These are phyloP conservation scores for Camponotus fellah DNA, from an alignment of 2,888 invertebrate genomes.

Conservation along the genomic window DNA sequence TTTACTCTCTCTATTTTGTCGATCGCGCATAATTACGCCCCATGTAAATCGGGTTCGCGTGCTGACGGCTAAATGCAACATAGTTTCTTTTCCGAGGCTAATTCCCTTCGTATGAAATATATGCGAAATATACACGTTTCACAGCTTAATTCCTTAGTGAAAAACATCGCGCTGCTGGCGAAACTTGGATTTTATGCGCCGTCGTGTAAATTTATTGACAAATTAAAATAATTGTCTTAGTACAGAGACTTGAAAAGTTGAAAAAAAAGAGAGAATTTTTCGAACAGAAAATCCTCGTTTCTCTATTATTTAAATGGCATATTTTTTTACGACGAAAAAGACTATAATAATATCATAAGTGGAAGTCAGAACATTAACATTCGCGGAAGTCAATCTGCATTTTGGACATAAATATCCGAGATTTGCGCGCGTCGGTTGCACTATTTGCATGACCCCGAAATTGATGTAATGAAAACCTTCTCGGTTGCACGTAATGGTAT, in stretches of 20 bases:
- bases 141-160: neutral
- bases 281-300: neutral
- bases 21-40: constrained; percentile 48
- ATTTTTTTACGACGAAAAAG: neutral
- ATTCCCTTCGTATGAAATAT: constrained; percentile 22
- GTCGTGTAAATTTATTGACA: neutral
- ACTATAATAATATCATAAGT: constrained; percentile 8
- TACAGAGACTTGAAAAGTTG: neutral
- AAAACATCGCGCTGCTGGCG: neutral
- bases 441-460: constrained; percentile 28
- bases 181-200: neutral
- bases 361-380: neutral
- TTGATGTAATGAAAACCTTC: constrained; percentile 37
- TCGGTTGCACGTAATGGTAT: neutral
- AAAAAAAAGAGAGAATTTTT: neutral
- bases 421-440: constrained; percentile 18
- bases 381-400: constrained; percentile 20
- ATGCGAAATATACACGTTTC: neutral
- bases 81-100: constrained; percentile 19
- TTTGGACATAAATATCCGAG: constrained; percentile 17
- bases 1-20: constrained; percentile 46
- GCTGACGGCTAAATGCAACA: constrained; percentile 20
- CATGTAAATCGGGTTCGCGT: constrained; percentile 21
- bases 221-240: neutral
- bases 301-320: neutral